Evolutionary conservation across 2,888 invertebrate genomes (phyloP).

Genomic region (Lasiommata megera): DNA sequence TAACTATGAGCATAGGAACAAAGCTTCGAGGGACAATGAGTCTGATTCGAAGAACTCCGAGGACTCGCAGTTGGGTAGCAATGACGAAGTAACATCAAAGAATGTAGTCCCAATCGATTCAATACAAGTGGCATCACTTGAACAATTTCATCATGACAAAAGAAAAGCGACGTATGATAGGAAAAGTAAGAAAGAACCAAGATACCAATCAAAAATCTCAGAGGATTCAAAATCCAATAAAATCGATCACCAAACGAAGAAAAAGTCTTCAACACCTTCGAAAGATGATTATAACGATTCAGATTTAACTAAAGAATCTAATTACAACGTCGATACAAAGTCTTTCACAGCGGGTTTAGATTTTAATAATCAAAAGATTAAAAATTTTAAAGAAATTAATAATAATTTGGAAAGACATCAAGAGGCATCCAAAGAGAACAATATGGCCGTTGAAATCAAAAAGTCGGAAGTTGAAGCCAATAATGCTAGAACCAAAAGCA

Average conservation of each 20-base stretch:
- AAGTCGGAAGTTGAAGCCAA: neutral
- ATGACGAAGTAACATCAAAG: neutral
- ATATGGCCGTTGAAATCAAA: neutral
- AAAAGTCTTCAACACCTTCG: neutral
- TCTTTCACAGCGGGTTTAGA: neutral
- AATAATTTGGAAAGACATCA: neutral
- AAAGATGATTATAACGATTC: neutral
- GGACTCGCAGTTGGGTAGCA: neutral
- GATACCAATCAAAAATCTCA: neutral
- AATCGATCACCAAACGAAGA: neutral
- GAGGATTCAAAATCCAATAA: neutral
- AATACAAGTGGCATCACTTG: neutral
- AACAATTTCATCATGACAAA: neutral
- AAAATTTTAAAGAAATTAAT: neutral
- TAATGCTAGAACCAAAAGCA: too few relatives aligned
- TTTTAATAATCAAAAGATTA: neutral
- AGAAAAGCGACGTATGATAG: neutral
- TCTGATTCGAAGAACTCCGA: neutral
- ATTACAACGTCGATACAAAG: neutral
- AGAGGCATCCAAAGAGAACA: neutral
- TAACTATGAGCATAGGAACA: conserved; percentile 20
- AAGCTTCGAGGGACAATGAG: neutral
- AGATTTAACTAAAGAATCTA: neutral
- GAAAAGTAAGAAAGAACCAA: neutral
- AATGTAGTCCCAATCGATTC: neutral